Base-by-base conservation (phyloP, 2,113 vertebrate genomes). In the Pimephales promelas region DNA sequence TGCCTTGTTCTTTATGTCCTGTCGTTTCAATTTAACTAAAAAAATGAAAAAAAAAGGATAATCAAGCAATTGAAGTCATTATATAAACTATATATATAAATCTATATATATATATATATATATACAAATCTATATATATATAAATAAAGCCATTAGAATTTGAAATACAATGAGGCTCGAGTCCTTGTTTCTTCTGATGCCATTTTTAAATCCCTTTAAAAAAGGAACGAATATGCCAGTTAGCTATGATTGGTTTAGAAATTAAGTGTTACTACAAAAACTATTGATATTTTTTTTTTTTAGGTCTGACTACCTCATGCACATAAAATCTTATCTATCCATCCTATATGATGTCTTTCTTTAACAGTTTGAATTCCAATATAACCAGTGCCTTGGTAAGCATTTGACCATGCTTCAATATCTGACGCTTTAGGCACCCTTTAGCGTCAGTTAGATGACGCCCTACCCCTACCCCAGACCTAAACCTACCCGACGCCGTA, bases 101-200 rank as follows among this genome's bases (percentile, higher is more conserved):
- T 76, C 91, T 91, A 91, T 88, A 92, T 91, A n/a, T n/a, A 92
- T 92, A 93, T 87, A 92, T 88, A 92, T 90, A 92, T 52, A 95
- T 93, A 95, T 90, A 92, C 81, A 89, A 88, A 92, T 76, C 91
- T 91, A 91, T 88, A 92, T 91, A 92, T 91, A 93, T 89, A 92
- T 90, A 92, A 95, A 95, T 95, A 95, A 95, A 95, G 93, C 93
- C 94, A 95, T 94, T 93, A 90, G 90, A 90, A 91, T 95, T 94
- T 94, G 90, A 94, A 93, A 90, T 94, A 92, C 70, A 89, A 72
- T 34, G 7, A 82, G 87, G 10, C 82, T 84, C 83, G 80, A 90
- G 86, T 83, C 86, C 88, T 47, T 87, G 76, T 75, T 87, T 79
- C 40, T 81, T 85, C 31, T 43, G 22, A 72, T 24, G 43, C 22